Conservation (phyloP, 2,113 vertebrate species). For the Haemorhous mexicanus region DNA sequence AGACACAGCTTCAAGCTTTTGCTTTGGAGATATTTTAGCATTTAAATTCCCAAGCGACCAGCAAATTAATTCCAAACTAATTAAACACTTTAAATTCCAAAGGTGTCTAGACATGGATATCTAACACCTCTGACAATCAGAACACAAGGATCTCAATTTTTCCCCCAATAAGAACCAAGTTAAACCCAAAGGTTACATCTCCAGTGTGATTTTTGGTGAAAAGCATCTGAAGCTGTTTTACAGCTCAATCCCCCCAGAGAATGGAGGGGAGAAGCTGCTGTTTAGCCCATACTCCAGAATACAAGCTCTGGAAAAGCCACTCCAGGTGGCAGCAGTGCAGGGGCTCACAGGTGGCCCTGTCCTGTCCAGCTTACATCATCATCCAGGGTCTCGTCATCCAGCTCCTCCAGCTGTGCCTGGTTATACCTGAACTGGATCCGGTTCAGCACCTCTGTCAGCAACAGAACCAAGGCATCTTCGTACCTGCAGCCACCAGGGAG, state of each 20-base stretch:
- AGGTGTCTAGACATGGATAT: background rate
- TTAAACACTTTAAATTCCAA: background rate
- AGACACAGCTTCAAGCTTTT: background rate
- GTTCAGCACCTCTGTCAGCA: constrained; percentile 93
- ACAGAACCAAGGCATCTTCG: constrained; percentile 91
- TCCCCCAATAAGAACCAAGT: background rate
- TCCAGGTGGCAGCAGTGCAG: background rate
- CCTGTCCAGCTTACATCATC: constrained; percentile 85
- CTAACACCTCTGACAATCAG: background rate
- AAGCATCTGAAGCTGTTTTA: background rate
- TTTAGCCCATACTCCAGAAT: background rate
- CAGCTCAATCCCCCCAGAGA: background rate
- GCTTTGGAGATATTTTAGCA: background rate
- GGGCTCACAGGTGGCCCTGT: background rate
- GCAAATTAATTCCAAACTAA: background rate
- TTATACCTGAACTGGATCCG: constrained; percentile 97
- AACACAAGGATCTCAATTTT: background rate
- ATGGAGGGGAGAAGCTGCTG: background rate
- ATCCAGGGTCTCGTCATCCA: constrained; percentile 95
- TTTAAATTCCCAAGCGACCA: background rate
- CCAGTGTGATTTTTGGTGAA: background rate
- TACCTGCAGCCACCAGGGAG: constrained; percentile 75
- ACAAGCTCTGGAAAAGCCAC: background rate
- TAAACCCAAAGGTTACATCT: background rate
- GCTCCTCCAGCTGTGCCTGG: constrained; percentile 94